phyloP scores from a whole-genome alignment of 2,113 vertebrate species.

The Mus pahari region DNA sequence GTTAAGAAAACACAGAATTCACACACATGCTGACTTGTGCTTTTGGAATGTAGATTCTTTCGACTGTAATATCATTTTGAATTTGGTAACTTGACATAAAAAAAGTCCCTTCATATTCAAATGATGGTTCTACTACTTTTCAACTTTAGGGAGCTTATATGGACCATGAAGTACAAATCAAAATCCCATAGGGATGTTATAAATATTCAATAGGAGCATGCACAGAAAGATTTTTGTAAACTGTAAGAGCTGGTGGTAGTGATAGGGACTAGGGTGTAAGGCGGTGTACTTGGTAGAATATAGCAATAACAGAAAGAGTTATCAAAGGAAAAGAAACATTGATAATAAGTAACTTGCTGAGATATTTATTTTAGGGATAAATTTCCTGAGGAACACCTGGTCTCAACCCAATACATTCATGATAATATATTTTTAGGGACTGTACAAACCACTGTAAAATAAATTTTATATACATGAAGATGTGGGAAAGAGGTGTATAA shows the following conservation, averaged over 20 bases:
- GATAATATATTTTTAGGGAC: neutral
- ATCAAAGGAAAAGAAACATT: neutral
- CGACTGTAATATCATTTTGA: neutral
- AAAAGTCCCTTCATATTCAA: neutral
- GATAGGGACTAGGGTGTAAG: no score
- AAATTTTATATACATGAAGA: neutral
- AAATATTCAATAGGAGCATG: neutral
- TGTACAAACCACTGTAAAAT: conserved; percentile 9
- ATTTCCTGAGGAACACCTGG: neutral
- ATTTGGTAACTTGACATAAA: conserved; percentile 36
- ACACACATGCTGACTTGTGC: conserved; percentile 7
- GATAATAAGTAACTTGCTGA: neutral
- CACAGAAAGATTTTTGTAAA: neutral
- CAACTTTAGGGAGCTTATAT: neutral
- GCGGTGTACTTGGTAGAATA: neutral
- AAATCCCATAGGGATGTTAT: neutral
- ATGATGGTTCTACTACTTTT: neutral
- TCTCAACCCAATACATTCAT: conserved; percentile 10
- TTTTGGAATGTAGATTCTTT: conserved; percentile 47
- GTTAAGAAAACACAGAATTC: conserved; percentile 57
- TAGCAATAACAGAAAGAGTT: neutral
- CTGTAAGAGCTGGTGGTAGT: neutral
- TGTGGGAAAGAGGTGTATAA: neutral
- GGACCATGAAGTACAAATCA: neutral
- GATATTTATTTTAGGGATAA: conserved; percentile 40